phyloP scores from a whole-genome alignment of 1,140 invertebrate genomes.

The Aphelinus atriplicis region DNA sequence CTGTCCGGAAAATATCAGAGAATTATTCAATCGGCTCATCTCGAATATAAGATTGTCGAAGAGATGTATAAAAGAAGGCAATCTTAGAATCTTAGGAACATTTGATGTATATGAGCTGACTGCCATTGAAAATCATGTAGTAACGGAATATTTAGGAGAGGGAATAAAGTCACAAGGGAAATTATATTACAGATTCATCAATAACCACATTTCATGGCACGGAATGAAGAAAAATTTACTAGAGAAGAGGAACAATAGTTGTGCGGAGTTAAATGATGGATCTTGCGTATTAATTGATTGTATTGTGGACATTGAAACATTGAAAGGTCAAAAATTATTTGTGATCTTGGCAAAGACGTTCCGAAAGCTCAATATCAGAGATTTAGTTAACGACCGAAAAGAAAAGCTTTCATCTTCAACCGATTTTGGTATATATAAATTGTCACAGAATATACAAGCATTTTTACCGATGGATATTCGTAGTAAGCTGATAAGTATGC shows the following conservation, averaged over 20 bases:
- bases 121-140: slow-evolving; percentile 25
- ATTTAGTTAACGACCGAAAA: no score
- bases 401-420: no score
- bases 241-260: slow-evolving; percentile 28
- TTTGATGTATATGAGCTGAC: slow-evolving; percentile 13
- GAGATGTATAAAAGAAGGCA: not conserved
- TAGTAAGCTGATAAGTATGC: no score
- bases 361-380: no score
- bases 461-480: no score
- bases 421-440: no score
- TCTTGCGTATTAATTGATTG: not conserved
- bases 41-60: slow-evolving; percentile 17
- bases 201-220: slow-evolving; percentile 23
- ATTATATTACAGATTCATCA: slow-evolving; percentile 25
- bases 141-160: slow-evolving; percentile 4
- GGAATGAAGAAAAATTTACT: slow-evolving; percentile 13
- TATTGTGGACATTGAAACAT: no score
- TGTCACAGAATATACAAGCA: no score
- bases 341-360: no score
- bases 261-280: not conserved
- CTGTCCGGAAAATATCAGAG: slow-evolving; percentile 22
- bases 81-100: slow-evolving; percentile 8
- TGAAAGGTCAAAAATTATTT: no score
- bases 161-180: slow-evolving; percentile 4
- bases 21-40: slow-evolving; percentile 28